Conservation (phyloP, 2,113 vertebrate genomes). For the Paratilapia polleni region DNA sequence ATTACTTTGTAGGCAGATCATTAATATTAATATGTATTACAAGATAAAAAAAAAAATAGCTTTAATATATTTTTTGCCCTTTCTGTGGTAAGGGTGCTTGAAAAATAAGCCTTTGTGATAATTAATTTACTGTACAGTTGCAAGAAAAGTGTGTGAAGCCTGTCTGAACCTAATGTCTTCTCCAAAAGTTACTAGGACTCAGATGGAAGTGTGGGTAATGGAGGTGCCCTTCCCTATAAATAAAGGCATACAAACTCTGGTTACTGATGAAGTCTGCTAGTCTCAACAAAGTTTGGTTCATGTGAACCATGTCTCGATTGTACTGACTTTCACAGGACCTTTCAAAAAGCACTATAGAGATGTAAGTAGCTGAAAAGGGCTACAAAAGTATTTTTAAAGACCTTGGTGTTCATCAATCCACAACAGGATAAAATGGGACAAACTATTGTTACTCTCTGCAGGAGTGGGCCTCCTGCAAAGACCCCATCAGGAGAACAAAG, state of each 20-base stretch:
- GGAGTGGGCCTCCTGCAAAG: neutral
- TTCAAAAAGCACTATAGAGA: neutral
- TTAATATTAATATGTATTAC: neutral
- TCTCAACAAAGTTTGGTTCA: no score
- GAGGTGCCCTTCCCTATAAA: no score
- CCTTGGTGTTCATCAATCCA: no score
- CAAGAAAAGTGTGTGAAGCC: neutral
- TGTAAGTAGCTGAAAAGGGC: neutral
- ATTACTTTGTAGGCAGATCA: neutral
- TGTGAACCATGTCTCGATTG: no score
- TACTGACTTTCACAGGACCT: neutral
- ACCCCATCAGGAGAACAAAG: neutral
- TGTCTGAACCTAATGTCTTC: neutral
- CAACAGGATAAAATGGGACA: neutral
- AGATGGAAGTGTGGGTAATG: neutral
- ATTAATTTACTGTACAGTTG: neutral
- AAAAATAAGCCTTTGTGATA: neutral
- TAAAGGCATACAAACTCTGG: no score
- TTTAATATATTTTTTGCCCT: no score
- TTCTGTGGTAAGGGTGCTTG: neutral
- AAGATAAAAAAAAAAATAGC: neutral
- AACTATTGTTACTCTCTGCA: neutral
- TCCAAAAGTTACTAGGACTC: neutral
- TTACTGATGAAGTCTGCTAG: no score
- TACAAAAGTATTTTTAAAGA: neutral